A percentile compares a stretch with the other conserved stretches of the same genome.
Conservation (phyloP, 37 sponge, comb jelly and placozoan genomes). For the Aplysina aerophoba region DNA sequence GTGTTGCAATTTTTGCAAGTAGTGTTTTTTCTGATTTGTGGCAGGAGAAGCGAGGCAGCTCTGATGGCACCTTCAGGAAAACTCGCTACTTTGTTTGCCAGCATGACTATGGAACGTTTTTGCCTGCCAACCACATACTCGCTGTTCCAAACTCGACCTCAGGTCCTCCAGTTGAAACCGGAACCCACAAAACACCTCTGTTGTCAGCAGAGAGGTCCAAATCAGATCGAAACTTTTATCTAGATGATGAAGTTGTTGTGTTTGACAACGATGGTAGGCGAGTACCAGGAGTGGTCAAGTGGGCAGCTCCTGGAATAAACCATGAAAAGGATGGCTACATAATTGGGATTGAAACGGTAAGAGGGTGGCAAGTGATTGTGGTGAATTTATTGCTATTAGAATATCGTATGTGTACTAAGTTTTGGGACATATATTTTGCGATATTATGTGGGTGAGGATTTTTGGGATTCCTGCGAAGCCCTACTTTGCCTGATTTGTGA, state of each 20-base stretch:
- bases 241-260: background rate
- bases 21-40: background rate
- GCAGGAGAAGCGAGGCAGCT: background rate
- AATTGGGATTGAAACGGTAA: slow-evolving; percentile 11
- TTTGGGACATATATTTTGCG: too few relatives aligned
- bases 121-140: background rate
- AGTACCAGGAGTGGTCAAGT: slow-evolving; percentile 8
- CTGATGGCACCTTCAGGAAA: slow-evolving; percentile 2
- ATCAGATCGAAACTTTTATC: background rate
- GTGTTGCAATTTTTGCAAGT: background rate
- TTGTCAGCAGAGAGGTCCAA: background rate
- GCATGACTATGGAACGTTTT: background rate
- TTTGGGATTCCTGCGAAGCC: too few relatives aligned
- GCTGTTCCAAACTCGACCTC: background rate
- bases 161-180: too few relatives aligned
- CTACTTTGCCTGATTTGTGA: too few relatives aligned
- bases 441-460: too few relatives aligned
- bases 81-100: background rate
- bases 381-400: too few relatives aligned
- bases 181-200: background rate
- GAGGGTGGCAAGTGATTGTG: too few relatives aligned
- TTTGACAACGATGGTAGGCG: background rate
- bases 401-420: too few relatives aligned
- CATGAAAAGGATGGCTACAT: background rate
- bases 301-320: background rate